These are phyloP conservation scores for Notiomystis cincta DNA, from an alignment of 2,113 vertebrate genomes.

Conservation along the genomic window DNA sequence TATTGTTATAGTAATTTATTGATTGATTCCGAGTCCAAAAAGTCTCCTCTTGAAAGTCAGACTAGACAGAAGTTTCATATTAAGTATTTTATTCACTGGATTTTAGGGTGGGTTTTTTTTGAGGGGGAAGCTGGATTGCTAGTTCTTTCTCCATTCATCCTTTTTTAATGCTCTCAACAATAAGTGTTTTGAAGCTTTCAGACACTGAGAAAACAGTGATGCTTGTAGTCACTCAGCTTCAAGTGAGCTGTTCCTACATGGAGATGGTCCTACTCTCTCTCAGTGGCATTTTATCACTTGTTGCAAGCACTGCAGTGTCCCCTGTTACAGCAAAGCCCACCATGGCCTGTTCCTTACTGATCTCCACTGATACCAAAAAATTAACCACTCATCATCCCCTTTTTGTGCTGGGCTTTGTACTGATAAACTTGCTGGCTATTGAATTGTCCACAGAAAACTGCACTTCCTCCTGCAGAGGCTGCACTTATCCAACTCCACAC, in stretches of 20 bases:
- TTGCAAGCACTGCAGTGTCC: neutral
- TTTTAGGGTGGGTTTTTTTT: neutral
- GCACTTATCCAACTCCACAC: neutral
- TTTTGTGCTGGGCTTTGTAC: neutral
- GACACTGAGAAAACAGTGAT: neutral
- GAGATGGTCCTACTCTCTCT: neutral
- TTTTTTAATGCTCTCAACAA: neutral
- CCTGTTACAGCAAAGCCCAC: neutral
- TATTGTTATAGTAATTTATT: neutral
- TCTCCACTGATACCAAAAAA: neutral
- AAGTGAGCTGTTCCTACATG: fast-evolving
- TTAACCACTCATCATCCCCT: neutral
- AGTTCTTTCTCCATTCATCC: neutral
- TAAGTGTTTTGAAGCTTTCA: neutral
- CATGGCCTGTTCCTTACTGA: neutral
- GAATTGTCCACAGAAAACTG: neutral
- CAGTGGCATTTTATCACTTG: neutral
- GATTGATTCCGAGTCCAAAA: neutral
- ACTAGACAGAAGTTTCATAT: neutral
- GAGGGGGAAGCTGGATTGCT: neutral
- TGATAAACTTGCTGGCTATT: neutral
- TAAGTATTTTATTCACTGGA: neutral
- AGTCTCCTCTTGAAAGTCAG: neutral
- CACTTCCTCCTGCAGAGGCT: neutral
- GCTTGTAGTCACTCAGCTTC: neutral